Evolutionary conservation across 2,797 vertebrate species (phyloP).

Genomic region (Diplodus puntazzo): DNA sequence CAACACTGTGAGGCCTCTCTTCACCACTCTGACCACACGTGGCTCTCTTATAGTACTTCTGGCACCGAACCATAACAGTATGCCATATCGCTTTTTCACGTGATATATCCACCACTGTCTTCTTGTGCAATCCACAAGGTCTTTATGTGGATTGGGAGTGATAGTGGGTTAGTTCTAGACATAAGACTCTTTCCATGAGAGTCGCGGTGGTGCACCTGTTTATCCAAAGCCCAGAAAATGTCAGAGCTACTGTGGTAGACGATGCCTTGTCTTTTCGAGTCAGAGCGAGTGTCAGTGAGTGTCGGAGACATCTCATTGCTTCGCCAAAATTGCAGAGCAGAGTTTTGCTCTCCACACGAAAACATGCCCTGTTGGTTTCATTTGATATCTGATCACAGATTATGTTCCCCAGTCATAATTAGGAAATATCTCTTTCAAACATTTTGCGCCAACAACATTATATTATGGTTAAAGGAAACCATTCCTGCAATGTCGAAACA

Average conservation of each 20-base stretch:
- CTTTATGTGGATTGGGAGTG: conserved; percentile 72
- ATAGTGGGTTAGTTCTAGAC: conserved; percentile 60
- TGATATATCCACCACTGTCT: conserved; percentile 59
- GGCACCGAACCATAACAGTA: conserved; percentile 58
- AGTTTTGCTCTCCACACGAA: conserved; percentile 72
- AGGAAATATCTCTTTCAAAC: conserved; percentile 75
- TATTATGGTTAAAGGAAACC: conserved; percentile 76
- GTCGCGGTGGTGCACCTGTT: conserved; percentile 79
- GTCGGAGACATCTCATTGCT: conserved; percentile 74
- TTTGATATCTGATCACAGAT: conserved; percentile 83
- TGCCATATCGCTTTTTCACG: conserved; percentile 59
- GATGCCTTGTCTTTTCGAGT: conserved; percentile 65
- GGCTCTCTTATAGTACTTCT: conserved; percentile 70
- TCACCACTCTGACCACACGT: conserved; percentile 76
- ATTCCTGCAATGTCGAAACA: conserved; percentile 64
- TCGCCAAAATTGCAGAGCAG: conserved; percentile 77
- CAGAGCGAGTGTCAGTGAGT: conserved; percentile 63
- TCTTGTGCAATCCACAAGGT: conserved; percentile 61
- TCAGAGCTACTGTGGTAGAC: conserved; percentile 62
- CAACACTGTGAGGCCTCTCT: conserved; percentile 68
- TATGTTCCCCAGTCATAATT: conserved; percentile 79
- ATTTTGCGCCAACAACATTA: conserved; percentile 67
- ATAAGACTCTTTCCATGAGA: conserved; percentile 66
- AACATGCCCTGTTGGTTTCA: conserved; percentile 76
- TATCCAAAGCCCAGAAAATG: conserved; percentile 69